Evolutionary conservation across 2,113 vertebrate species (phyloP).

Genomic region (Puffinus mauretanicus): DNA sequence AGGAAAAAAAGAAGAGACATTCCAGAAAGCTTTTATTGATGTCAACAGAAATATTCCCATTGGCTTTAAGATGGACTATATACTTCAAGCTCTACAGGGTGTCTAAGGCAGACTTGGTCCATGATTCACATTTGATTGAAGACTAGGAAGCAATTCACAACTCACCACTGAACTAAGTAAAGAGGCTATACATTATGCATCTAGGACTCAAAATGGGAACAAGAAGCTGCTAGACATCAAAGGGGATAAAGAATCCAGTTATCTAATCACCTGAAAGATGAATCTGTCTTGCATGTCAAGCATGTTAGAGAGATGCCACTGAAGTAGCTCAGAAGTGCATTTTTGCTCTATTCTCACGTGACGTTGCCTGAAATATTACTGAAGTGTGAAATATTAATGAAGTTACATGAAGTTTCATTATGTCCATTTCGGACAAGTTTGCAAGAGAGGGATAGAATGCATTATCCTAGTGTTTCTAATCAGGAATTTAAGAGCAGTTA

Average conservation of each 20-base stretch:
- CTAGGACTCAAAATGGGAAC: neutral
- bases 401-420: neutral
- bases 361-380: slow-evolving; percentile 23
- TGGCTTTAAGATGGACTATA: neutral
- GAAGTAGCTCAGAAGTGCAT: neutral
- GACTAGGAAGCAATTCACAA: neutral
- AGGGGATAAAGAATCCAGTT: neutral
- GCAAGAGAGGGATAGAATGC: neutral
- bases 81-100: neutral
- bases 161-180: neutral
- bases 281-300: neutral
- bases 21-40: neutral
- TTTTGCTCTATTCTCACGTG: slow-evolving; percentile 13
- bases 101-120: neutral
- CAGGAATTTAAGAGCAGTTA: neutral
- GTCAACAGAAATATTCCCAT: neutral
- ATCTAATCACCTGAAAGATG: neutral
- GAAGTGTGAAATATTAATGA: neutral
- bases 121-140: slow-evolving; percentile 9
- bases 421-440: neutral
- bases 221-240: neutral
- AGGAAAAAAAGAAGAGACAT: neutral
- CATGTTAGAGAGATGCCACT: neutral
- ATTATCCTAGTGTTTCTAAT: neutral
- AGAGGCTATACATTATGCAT: neutral